A percentile compares a stretch with the other conserved stretches of the same genome.
These are phyloP conservation scores for Ostrea edulis DNA, from an alignment of 1,140 invertebrate species.

Conservation along the genomic window DNA sequence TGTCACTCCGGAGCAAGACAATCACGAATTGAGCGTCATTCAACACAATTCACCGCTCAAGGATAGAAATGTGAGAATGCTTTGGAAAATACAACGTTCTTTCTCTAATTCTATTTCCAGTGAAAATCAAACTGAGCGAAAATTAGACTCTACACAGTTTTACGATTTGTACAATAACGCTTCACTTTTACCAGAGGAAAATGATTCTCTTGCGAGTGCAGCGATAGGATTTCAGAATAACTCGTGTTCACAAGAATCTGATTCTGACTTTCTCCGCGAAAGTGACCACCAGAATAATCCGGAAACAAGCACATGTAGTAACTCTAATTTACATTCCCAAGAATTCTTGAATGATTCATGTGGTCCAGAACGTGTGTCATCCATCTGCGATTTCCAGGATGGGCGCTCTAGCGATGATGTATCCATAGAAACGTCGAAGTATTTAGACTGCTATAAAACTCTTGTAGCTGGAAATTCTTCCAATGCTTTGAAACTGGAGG, in stretches of 20 bases:
- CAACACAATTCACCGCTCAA: not conserved
- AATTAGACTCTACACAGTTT: not conserved
- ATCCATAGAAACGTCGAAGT: conserved; percentile 3
- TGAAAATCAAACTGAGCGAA: conserved; percentile 19
- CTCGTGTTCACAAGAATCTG: not conserved
- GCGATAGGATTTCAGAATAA: not conserved
- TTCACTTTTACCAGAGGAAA: not conserved
- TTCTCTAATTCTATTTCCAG: conserved; percentile 25
- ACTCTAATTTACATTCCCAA: not conserved
- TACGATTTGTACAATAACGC: conserved; percentile 10
- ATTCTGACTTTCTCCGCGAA: not conserved
- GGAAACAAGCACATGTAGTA: not conserved
- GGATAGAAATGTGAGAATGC: conserved; percentile 1
- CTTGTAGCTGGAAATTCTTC: conserved; percentile 14
- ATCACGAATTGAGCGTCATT: conserved; percentile 11
- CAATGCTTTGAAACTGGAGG: not conserved
- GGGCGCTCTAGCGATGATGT: not conserved
- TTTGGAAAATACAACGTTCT: conserved; percentile 17
- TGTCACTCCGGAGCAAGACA: not conserved
- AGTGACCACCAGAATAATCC: not conserved
- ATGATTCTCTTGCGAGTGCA: not conserved
- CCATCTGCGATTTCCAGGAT: not conserved
- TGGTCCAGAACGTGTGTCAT: not conserved
- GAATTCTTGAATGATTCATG: not conserved
- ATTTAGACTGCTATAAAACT: conserved; percentile 26